Evolutionary conservation across 2,888 invertebrate species (phyloP).

Genomic region (Metallyticus violacea): DNA sequence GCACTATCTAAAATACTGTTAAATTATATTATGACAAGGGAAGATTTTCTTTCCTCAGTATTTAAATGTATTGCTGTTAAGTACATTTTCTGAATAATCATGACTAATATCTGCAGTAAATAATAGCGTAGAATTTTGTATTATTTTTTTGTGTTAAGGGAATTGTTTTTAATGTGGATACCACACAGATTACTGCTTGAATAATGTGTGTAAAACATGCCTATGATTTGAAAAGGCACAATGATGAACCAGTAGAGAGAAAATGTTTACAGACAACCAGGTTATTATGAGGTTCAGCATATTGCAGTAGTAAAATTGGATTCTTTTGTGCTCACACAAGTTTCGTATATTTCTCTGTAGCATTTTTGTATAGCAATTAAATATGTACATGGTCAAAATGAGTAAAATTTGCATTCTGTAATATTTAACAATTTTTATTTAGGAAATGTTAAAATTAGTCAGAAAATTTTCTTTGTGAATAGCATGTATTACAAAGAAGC

Average conservation of each 20-base stretch:
- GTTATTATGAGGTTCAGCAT: background rate
- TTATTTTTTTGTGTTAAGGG: background rate
- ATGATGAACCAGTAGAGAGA: no score
- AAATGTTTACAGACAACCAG: background rate
- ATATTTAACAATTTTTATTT: background rate
- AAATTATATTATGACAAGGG: background rate
- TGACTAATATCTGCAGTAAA: background rate
- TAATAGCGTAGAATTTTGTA: background rate
- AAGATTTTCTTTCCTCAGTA: background rate
- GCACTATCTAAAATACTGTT: background rate
- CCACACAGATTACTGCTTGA: background rate
- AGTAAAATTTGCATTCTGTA: background rate
- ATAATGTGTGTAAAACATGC: background rate
- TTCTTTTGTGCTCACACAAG: background rate
- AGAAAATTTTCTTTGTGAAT: no score
- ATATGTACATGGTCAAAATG: background rate
- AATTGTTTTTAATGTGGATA: background rate
- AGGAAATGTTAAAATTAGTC: background rate
- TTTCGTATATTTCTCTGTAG: background rate
- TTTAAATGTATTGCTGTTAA: background rate
- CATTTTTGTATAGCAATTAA: background rate
- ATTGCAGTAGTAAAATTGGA: background rate
- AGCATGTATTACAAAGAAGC: background rate
- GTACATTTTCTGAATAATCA: background rate
- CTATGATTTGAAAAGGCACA: background rate